These are phyloP conservation scores for Antitype chi DNA, from an alignment of 2,888 invertebrate species.

Conservation along the genomic window DNA sequence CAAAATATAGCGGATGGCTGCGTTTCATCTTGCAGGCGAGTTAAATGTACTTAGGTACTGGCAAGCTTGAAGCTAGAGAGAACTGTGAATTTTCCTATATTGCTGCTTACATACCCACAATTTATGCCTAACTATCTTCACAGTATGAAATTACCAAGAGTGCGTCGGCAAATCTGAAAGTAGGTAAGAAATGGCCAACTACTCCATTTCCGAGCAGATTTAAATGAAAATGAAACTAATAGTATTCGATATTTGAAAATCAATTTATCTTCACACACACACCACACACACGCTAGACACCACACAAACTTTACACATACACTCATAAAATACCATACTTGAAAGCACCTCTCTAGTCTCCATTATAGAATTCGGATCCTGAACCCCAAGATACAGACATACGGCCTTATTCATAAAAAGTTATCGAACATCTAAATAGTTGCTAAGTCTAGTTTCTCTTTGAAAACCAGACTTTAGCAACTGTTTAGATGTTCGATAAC, in stretches of 20 bases:
- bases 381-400: too few relatives aligned
- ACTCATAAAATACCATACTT: too few relatives aligned
- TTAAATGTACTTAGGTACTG: not conserved
- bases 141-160: not conserved
- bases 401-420: too few relatives aligned
- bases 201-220: not conserved
- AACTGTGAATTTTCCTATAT: conserved; percentile 3
- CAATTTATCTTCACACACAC: too few relatives aligned
- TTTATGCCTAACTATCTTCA: not conserved
- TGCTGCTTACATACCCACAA: not conserved
- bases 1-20: conserved; percentile 59
- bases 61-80: not conserved
- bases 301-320: too few relatives aligned
- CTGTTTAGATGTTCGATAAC: too few relatives aligned
- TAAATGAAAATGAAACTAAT: not conserved
- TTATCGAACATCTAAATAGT: too few relatives aligned
- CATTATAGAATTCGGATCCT: too few relatives aligned
- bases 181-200: not conserved
- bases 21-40: conserved; percentile 46
- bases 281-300: too few relatives aligned
- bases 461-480: too few relatives aligned
- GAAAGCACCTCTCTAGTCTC: too few relatives aligned
- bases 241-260: not conserved
- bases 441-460: too few relatives aligned
- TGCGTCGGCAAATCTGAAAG: not conserved